These are phyloP conservation scores for Adelosebastes latens DNA, from an alignment of 2,797 vertebrate species.

Conservation along the genomic window DNA sequence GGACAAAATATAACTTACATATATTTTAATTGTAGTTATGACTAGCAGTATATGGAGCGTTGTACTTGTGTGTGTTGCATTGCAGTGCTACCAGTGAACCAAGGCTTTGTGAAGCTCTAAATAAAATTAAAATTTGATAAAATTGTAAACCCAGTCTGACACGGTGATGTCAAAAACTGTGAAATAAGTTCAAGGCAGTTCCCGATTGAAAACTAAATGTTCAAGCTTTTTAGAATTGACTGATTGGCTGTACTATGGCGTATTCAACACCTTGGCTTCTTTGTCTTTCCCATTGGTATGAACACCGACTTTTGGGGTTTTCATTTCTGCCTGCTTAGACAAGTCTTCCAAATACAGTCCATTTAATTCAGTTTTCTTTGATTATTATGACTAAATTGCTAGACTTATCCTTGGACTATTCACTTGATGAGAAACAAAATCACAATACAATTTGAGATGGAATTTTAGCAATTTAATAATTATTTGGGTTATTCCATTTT, in stretches of 20 bases:
- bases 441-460: neutral
- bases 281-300: neutral
- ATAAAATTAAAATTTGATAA: neutral
- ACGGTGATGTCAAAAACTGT: neutral
- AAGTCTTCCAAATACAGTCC: neutral
- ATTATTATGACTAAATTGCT: neutral
- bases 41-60: neutral
- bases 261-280: neutral
- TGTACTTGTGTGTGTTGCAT: neutral
- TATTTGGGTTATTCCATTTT: neutral
- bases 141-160: neutral
- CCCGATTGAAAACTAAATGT: neutral
- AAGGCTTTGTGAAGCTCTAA: neutral
- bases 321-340: neutral
- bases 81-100: neutral
- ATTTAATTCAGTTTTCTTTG: neutral
- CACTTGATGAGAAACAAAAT: neutral
- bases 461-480: neutral
- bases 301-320: neutral
- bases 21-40: neutral
- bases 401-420: neutral
- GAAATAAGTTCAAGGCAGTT: neutral
- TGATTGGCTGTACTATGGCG: neutral
- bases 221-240: neutral
- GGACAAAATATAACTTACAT: accelerated